Percentiles rank a stretch among this genome's conserved stretches.
Evolutionary conservation across 2,113 vertebrate genomes (phyloP).

Genomic region (Hippocampus barbouri): DNA sequence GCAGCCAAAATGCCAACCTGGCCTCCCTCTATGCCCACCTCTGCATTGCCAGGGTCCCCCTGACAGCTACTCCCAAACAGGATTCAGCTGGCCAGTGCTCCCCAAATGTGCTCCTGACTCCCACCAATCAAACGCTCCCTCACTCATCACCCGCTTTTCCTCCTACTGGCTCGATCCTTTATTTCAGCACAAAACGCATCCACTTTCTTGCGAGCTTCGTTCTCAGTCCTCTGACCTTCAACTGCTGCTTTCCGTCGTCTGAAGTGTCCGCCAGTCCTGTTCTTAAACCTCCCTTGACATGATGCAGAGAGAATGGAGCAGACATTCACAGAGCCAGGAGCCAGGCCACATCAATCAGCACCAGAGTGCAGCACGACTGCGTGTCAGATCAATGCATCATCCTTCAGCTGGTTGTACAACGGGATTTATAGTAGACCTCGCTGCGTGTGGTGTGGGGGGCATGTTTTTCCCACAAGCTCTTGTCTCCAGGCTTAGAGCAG

Average conservation of each 20-base stretch:
- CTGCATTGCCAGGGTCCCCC: slow-evolving; percentile 77
- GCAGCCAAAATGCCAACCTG: slow-evolving; percentile 79
- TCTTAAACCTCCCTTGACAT: slow-evolving; percentile 45
- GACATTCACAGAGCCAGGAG: slow-evolving; percentile 41
- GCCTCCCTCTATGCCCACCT: slow-evolving; percentile 76
- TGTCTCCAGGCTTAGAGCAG: slow-evolving; percentile 8
- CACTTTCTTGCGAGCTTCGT: slow-evolving; percentile 10
- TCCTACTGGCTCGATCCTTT: slow-evolving; percentile 12
- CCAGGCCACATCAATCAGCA: slow-evolving; percentile 62
- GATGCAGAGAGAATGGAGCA: slow-evolving; percentile 44
- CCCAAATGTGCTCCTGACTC: slow-evolving; percentile 58
- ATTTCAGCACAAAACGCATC: slow-evolving; percentile 16
- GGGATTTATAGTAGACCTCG: slow-evolving; percentile 36
- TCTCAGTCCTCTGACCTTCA: slow-evolving; percentile 43
- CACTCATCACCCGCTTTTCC: slow-evolving; percentile 24
- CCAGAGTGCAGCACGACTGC: slow-evolving; percentile 28
- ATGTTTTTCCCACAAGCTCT: slow-evolving; percentile 24
- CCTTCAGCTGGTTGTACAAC: slow-evolving; percentile 46
- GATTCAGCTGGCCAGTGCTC: slow-evolving; percentile 62
- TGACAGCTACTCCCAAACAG: slow-evolving; percentile 67
- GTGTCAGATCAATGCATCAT: slow-evolving; percentile 62
- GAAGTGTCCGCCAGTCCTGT: slow-evolving; percentile 31
- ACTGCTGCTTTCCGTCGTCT: slow-evolving; percentile 14
- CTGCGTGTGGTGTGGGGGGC: slow-evolving; percentile 7
- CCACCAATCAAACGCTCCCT: slow-evolving; percentile 33